Evolutionary conservation across 2,113 vertebrate genomes (phyloP), one percentile per base, ranked within the genome.

Genomic region (Ursus arctos): DNA sequence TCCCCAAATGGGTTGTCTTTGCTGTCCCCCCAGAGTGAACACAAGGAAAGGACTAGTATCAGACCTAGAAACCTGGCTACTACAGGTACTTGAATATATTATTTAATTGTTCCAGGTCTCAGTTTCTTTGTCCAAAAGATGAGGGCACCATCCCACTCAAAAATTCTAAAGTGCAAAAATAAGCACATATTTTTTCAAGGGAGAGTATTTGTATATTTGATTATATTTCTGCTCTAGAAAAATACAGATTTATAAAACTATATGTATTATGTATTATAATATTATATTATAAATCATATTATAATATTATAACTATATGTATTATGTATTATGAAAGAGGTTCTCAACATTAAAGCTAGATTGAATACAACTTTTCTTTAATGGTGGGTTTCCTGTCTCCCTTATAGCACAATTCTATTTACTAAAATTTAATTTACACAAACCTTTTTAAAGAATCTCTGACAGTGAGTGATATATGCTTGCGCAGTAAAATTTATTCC

Each of bases 391-490:
- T 93, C 33, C 12, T 57, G 1, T 88, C 59, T 93, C 43, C 55
- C 94, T 97, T 69, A 93, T 95, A 86, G 24, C 21, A 28, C 7
- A 79, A 57, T 57, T 76, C 36, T 94, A n/a, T 53, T 63, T 79
- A 67, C 19, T 86, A 59, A 86, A 91, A 87, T n/a, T 63, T 97
- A 65, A 94, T 82, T 90, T 87, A 40, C 13, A 53, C 16, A 67
- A n/a, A 57, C 57, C 26, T 92, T 94, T 95, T 65, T 24, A 53
- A 96, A 82, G n/a, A 43, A 80, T 53, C 51, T 96, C 15, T 61
- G 77, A 71, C 9, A 76, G 24, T 57, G 12, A 90, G 24, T 92
- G 31, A 95, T 16, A 91, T 21, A 63, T 36, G n/a, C 14, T 61
- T 74, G 31, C 0, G 2, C 74, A 59, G 47, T 82, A 76, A 98